Evolutionary conservation across 2,888 invertebrate genomes (phyloP), one percentile per base, ranked within the genome.

Genomic region (Entomobrya proxima): DNA sequence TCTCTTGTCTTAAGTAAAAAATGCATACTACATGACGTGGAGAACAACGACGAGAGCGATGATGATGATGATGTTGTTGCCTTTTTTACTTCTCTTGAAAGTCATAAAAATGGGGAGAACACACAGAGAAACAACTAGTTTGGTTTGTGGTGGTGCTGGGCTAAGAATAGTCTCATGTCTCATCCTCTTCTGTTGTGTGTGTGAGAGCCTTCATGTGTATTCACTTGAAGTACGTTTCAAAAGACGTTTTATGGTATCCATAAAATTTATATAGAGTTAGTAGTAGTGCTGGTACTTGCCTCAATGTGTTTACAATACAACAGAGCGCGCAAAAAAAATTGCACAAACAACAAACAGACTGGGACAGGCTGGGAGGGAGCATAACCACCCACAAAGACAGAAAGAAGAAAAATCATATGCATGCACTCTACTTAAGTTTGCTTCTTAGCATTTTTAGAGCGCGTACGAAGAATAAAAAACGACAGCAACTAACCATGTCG

Each of bases 181-280:
- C n/a, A n/a, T n/a, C n/a, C n/a, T n/a, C n/a, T n/a, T n/a, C n/a
- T n/a, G n/a, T n/a, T n/a, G n/a, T n/a, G n/a, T n/a, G n/a, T 35
- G 3, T 58, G 27, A 58, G 30, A 35, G 61, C n/a, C 61, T 64
- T 7, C 4, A 18, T 35, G 35, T 32, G 37, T 67, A 21, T n/a
- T 44, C 27, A 21, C n/a, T 40, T 27, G 7, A 30, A 44, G 69
- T 69, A 44, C 9, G 24, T 64, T 27, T 69, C 27, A 24, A 24
- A 69, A 69, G 44, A 69, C 47, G 47, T 69, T 69, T 69, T 69
- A 69, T 69, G 69, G 24, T 44, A 47, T 27, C 30, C 69, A 69
- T 69, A 69, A 69, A 69, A 69, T 44, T 44, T 69, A 44, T 69
- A 27, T 21, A 6, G 61, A n/a, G n/a, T n/a, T n/a, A n/a, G n/a